phyloP scores from a whole-genome alignment of 2,113 vertebrate species.

The Polypterus senegalus region DNA sequence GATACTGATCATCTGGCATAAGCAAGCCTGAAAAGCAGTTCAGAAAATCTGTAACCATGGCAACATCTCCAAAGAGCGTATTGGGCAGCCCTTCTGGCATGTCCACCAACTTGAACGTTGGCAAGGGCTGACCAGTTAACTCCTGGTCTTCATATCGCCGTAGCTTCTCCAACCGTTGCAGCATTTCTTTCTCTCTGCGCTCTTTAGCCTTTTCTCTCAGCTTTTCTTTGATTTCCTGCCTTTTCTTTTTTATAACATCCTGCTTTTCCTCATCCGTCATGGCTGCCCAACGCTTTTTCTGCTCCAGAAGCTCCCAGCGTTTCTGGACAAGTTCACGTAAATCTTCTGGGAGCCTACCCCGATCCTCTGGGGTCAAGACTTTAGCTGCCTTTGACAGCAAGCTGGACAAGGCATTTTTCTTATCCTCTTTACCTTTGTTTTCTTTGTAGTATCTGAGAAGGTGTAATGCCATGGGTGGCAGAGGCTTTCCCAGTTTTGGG shows the following conservation, averaged over 20 bases:
- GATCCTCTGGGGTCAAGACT: conserved; percentile 71
- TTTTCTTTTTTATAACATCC: conserved; percentile 72
- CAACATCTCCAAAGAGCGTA: conserved; percentile 80
- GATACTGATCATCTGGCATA: conserved; percentile 84
- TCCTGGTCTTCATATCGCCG: conserved; percentile 86
- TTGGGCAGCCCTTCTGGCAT: conserved; percentile 91
- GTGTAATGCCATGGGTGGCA: conserved; percentile 81
- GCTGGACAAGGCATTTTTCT: conserved; percentile 73
- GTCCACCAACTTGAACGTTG: conserved; percentile 76
- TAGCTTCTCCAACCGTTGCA: conserved; percentile 71
- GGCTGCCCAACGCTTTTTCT: conserved; percentile 76
- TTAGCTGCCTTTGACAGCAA: conserved; percentile 82
- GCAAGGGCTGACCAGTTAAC: conserved; percentile 61
- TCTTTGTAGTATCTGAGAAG: conserved; percentile 89
- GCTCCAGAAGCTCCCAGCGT: conserved; percentile 78
- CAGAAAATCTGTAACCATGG: conserved; percentile 88
- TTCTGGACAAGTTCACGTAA: conserved; percentile 71
- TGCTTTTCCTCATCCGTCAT: conserved; percentile 83
- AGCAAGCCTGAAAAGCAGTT: conserved; percentile 79
- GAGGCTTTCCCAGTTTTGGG: conserved; percentile 74
- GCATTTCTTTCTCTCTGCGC: conserved; percentile 75
- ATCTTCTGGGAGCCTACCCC: conserved; percentile 78
- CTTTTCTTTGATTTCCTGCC: conserved; percentile 73
- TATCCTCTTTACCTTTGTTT: conserved; percentile 83
- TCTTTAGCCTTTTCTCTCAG: conserved; percentile 80